Percentiles rank a stretch among this genome's conserved stretches.
Conservation (phyloP, 2,888 invertebrate species). For the Eristalis intricaria region DNA sequence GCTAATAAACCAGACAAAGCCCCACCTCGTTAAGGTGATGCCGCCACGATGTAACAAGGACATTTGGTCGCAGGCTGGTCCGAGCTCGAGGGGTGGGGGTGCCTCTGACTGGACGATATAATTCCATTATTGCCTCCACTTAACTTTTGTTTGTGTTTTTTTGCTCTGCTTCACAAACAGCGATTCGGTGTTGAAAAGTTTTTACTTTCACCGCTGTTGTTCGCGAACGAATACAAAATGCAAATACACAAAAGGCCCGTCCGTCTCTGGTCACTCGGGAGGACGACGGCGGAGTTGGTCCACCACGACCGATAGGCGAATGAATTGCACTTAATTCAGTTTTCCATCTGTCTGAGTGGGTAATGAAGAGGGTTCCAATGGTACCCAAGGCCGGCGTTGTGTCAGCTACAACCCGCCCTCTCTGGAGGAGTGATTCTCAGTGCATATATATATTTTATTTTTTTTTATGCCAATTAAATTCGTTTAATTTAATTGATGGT, state of each 20-base stretch:
- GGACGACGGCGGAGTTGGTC: neutral
- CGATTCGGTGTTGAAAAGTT: slow-evolving; percentile 36
- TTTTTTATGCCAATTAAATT: slow-evolving; percentile 63
- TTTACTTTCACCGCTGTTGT: slow-evolving; percentile 24
- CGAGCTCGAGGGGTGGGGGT: neutral
- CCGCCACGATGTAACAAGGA: neutral
- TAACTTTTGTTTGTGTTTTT: slow-evolving; percentile 42
- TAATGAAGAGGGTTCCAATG: slow-evolving; percentile 69
- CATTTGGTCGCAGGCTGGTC: neutral
- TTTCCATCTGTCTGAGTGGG: slow-evolving; percentile 72
- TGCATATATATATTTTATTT: neutral
- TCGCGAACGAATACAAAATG: slow-evolving; percentile 24
- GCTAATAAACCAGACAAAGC: slow-evolving; percentile 56
- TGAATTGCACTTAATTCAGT: slow-evolving; percentile 61
- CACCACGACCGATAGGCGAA: slow-evolving; percentile 21
- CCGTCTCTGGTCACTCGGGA: slow-evolving; percentile 2
- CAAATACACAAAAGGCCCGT: slow-evolving; percentile 40
- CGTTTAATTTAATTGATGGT: slow-evolving; percentile 68
- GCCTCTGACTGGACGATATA: slow-evolving; percentile 30
- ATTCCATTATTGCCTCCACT: slow-evolving; percentile 59
- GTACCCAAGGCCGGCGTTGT: slow-evolving; percentile 18
- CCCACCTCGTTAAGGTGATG: slow-evolving; percentile 39
- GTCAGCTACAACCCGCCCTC: neutral
- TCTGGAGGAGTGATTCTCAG: slow-evolving; percentile 21
- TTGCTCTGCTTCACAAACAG: slow-evolving; percentile 19